Base-by-base conservation (phyloP, 1,140 invertebrate genomes). In the Lepidurus arcticus region DNA sequence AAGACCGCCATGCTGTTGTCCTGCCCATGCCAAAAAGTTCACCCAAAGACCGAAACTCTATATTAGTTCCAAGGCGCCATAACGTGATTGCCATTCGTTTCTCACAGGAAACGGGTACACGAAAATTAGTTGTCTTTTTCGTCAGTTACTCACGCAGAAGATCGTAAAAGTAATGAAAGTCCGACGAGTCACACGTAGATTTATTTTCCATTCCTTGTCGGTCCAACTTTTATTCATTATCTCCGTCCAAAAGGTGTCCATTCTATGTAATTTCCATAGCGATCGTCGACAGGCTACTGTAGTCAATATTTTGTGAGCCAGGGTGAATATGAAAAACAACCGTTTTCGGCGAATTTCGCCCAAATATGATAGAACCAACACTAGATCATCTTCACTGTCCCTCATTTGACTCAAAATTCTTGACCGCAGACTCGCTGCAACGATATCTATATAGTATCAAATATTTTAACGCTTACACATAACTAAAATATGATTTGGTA, bases 211-310 rank as follows among this genome's bases (percentile, higher is more conserved):
- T 47, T 47, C 45, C 45, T 47, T 47, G 45, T 47, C 16, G 45
- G 45, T 47, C 45, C 45, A 47, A 47, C 16, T 47, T 47, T 47
- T 47, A 47, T 47, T 47, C 45, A 47, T 47, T 47, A 47, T 47
- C 16, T 47, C 45, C 6, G 45, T 47, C 45, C 9, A 47, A 47
- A 47, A 47, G 45, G 45, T 47, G 45, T 47, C 45, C 34, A 34
- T 34, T 34, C 34, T 34, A 34, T 34, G 34, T 34, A 34, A 34
- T 34, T 34, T 34, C 34, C 34, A 34, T 34, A 34, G 34, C 34
- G 34, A 34, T 2, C 34, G 34, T 34, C 34, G 34, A 34, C 1
- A 2, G 34, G 34, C 34, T 34, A 34, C 34, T 34, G 34, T 34
- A 34, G 34, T 34, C 34, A 34, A 34, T 34, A 34, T 34, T 34